phyloP scores from a whole-genome alignment of 2,797 vertebrate genomes.

The Pangasius macronema region DNA sequence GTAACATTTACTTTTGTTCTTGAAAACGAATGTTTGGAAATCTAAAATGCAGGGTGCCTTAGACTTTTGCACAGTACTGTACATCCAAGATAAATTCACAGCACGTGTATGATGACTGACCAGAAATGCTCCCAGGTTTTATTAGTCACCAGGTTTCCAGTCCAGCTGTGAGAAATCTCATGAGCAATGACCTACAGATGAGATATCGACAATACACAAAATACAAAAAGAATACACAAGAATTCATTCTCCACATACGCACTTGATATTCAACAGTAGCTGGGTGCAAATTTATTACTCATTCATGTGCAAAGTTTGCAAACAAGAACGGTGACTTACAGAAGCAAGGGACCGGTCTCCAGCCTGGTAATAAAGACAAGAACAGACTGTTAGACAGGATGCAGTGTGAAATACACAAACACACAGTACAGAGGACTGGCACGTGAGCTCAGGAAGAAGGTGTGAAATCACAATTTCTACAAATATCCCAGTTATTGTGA shows the following conservation, averaged over 20 bases:
- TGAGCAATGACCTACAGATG: conserved; percentile 89
- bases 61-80: too few relatives aligned
- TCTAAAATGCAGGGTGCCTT: too few relatives aligned
- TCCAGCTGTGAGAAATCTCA: conserved; percentile 99
- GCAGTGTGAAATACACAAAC: neutral
- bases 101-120: conserved; percentile 65
- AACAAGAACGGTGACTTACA: conserved; percentile 78
- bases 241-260: neutral
- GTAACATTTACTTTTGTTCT: too few relatives aligned
- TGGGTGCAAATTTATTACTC: neutral
- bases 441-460: neutral
- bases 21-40: too few relatives aligned
- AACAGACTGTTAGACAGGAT: neutral
- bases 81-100: too few relatives aligned
- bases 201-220: neutral
- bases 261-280: neutral
- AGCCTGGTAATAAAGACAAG: conserved; percentile 76
- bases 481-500: neutral
- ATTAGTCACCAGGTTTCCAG: conserved; percentile 95
- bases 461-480: neutral
- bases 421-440: neutral
- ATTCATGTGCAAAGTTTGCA: neutral
- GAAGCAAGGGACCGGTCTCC: conserved; percentile 91
- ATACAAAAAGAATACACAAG: neutral
- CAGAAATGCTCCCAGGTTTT: conserved; percentile 98